Percentiles rank a stretch among this genome's conserved stretches.
These are phyloP conservation scores for Pseudois nayaur DNA, from an alignment of 2,113 vertebrate species.

Conservation along the genomic window DNA sequence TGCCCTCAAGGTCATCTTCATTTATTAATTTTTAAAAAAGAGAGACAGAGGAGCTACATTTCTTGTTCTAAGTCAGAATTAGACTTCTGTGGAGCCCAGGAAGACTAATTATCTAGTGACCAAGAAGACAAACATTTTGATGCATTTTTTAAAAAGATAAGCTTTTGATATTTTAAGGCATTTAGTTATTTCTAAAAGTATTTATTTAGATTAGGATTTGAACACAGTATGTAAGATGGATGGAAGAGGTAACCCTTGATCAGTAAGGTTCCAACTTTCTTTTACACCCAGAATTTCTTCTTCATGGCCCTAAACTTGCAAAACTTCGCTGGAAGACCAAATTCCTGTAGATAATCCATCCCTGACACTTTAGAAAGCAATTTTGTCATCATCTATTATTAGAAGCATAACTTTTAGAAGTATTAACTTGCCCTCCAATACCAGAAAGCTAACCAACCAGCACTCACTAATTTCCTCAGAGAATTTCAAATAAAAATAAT, in stretches of 20 bases:
- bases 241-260: not conserved
- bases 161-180: not conserved
- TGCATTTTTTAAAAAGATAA: slow-evolving; percentile 20
- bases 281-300: not conserved
- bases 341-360: not conserved
- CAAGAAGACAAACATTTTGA: not conserved
- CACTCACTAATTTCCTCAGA: not conserved
- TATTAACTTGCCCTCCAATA: not conserved
- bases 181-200: not conserved
- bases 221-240: not conserved
- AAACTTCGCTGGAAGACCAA: not conserved
- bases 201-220: not conserved
- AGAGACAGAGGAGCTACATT: not conserved
- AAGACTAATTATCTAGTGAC: not conserved
- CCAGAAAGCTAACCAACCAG: not conserved
- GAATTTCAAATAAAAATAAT: not conserved
- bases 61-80: not conserved
- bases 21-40: not conserved
- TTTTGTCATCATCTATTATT: not conserved
- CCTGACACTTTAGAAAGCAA: not conserved
- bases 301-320: not conserved
- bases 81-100: not conserved
- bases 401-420: not conserved
- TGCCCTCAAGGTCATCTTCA: not conserved
- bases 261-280: not conserved